Conservation (phyloP, 2,797 vertebrate genomes). For the Anolis apletophallus region DNA sequence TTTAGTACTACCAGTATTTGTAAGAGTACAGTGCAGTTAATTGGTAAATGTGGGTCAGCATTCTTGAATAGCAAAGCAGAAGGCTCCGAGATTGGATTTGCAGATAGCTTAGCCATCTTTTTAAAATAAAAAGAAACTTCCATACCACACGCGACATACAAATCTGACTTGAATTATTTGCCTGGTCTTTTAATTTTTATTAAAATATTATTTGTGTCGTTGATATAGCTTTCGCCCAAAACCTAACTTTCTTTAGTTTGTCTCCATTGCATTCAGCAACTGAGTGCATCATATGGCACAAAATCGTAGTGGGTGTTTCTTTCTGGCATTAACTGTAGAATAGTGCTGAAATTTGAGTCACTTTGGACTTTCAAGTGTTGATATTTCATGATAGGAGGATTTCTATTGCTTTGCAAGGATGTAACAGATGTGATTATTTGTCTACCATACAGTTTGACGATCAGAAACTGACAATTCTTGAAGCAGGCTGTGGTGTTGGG, state of each 20-base stretch:
- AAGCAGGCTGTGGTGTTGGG: conserved; percentile 98
- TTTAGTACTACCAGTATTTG: no score
- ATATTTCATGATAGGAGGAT: not conserved
- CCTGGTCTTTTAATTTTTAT: not conserved
- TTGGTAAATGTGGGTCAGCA: not conserved
- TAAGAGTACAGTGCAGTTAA: not conserved
- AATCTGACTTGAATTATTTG: not conserved
- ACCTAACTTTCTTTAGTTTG: not conserved
- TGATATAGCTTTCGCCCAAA: not conserved
- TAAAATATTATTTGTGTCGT: no score
- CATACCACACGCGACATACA: not conserved
- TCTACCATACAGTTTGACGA: conserved; percentile 81
- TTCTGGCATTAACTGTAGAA: not conserved
- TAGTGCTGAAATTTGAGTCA: conserved; percentile 28
- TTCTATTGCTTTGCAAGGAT: not conserved
- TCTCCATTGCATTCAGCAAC: not conserved
- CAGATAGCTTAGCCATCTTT: not conserved
- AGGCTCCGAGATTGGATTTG: not conserved
- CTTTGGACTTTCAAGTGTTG: not conserved
- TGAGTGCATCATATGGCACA: not conserved
- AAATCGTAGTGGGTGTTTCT: not conserved
- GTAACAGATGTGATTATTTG: conserved; percentile 36
- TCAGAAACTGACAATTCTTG: conserved; percentile 89
- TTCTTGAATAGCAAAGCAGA: not conserved
- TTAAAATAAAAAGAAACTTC: not conserved